These are phyloP conservation scores for Chaetodon trifascialis DNA, from an alignment of 2,113 vertebrate species.

Conservation along the genomic window DNA sequence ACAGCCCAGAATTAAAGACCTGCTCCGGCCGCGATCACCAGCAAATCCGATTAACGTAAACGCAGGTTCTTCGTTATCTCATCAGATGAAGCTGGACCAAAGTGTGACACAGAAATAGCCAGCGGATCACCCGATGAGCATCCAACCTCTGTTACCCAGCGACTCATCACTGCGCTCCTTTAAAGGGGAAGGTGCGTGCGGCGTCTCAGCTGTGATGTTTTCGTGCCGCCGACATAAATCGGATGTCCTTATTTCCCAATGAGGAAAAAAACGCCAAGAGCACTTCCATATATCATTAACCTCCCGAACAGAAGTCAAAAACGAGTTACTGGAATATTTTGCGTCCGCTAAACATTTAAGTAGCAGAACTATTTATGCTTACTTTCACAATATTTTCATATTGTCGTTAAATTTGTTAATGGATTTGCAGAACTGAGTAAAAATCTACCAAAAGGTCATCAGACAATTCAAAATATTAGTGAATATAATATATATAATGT, in stretches of 20 bases:
- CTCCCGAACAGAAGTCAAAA: too few relatives aligned
- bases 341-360: too few relatives aligned
- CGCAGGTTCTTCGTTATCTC: background rate
- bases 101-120: constrained; percentile 8
- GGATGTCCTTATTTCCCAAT: background rate
- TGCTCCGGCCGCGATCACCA: background rate
- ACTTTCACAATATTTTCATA: too few relatives aligned
- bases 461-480: too few relatives aligned
- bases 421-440: too few relatives aligned
- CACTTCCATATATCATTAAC: too few relatives aligned
- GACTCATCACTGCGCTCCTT: constrained; percentile 49
- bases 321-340: too few relatives aligned
- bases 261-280: too few relatives aligned
- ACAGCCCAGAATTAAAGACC: background rate
- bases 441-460: too few relatives aligned
- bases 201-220: background rate
- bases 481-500: too few relatives aligned
- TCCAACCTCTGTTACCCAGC: constrained; percentile 32
- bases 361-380: too few relatives aligned
- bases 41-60: background rate
- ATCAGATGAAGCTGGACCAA: background rate
- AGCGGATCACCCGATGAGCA: background rate
- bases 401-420: too few relatives aligned
- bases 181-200: constrained; percentile 57
- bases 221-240: constrained; percentile 44